Base-by-base conservation (phyloP, 2,113 vertebrate species). In the Pycnonotus jocosus region DNA sequence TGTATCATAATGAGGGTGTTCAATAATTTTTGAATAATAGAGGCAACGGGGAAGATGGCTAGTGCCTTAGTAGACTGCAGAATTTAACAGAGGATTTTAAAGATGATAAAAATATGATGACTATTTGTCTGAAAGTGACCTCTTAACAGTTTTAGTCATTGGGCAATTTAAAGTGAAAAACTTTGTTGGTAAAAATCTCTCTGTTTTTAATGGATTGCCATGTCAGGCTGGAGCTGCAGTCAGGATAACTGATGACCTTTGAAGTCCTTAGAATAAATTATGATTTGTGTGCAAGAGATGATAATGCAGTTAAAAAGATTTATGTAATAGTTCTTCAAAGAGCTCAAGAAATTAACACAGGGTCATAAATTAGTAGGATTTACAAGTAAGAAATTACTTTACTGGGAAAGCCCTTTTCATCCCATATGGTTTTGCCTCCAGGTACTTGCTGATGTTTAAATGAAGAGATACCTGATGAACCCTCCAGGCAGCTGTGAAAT, bases 271-370 rank as follows among this genome's bases (percentile, higher is more conserved):
- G 90, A 91, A 96, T 96, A 97, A 96, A 94, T 96, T 96, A 92
- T 86, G 79, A 88, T 97, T 97, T 97, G 90, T 97, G 88, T 97
- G 78, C 56, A 93, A 92, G 89, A 96, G 93, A 97, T 88, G 94
- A 97, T 95, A 96, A 93, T 95, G 76, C 80, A 95, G 95, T 98
- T 97, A 95, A 97, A 97, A 97, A 97, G 95, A 98, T 97, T 98
- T 98, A 96, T 97, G 85, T 91, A 96, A 94, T 88, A 96, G 94
- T 89, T 97, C 95, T 97, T 97, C 90, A 96, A 90, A 97, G 81
- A 97, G 76, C 76, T 89, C 16, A 20, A 94, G 80, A 92, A 73
- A 93, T 97, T 97, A 97, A 80, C 90, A 96, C 50, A 66, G 72
- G 19, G 72, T 96, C 90, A 96, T 97, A 96, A 97, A 98, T 97